Percentiles rank a stretch among this genome's conserved stretches.
phyloP scores from a whole-genome alignment of 2,113 vertebrate species.

The Monopterus albus region DNA sequence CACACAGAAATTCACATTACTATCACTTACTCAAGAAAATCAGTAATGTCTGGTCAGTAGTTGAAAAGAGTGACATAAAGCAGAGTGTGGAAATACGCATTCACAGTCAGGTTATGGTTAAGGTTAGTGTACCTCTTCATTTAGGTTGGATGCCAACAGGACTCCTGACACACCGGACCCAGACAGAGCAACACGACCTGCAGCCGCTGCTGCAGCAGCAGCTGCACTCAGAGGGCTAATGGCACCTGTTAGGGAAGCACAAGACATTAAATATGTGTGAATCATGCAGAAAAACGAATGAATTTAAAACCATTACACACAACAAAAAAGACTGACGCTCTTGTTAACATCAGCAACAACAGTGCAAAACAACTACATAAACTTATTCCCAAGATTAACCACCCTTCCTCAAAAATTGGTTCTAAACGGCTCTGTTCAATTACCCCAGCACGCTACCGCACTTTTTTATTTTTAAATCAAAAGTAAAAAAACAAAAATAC shows the following conservation, averaged over 20 bases:
- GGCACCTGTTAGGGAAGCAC: constrained; percentile 87
- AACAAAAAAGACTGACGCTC: too few species aligned
- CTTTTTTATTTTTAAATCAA: too few species aligned
- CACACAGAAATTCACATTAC: neutral
- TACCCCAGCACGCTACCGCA: neutral
- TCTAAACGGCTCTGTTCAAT: too few species aligned
- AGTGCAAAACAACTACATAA: too few species aligned
- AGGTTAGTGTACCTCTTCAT: constrained; percentile 90
- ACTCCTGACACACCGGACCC: constrained; percentile 93
- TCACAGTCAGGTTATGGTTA: neutral
- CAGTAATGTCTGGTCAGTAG: neutral
- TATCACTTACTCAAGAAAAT: neutral
- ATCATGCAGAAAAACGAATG: neutral
- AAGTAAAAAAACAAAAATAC: too few species aligned
- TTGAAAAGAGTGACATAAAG: neutral
- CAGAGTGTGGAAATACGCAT: neutral
- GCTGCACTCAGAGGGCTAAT: constrained; percentile 96
- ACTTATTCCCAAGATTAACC: too few species aligned
- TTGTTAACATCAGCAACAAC: too few species aligned
- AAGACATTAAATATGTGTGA: too few species aligned
- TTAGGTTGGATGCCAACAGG: constrained; percentile 97
- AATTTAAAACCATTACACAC: too few species aligned
- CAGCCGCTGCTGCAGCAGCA: constrained; percentile 91
- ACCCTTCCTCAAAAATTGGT: too few species aligned
- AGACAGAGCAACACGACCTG: constrained; percentile 94